A percentile compares a stretch with the other conserved stretches of the same genome.
phyloP scores from a whole-genome alignment of 2,797 vertebrate genomes.

The Pseudochromis fuscus region DNA sequence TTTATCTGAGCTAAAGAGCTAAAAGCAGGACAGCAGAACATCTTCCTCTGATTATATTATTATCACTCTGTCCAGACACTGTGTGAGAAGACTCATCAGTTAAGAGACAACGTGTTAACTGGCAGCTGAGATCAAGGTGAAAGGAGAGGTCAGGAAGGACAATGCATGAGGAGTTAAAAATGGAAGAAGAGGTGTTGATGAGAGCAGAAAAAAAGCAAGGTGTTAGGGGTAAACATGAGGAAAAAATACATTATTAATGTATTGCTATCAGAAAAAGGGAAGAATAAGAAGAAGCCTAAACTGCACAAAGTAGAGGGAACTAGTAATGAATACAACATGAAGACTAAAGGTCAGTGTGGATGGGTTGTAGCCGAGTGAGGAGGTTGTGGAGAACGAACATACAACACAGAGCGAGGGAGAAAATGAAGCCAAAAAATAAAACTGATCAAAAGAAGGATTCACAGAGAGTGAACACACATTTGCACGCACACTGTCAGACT shows the following conservation, averaged over 20 bases:
- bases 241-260: background rate
- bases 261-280: background rate
- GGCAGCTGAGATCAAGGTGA: conserved; percentile 33
- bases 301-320: background rate
- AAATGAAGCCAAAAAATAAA: background rate
- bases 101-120: conserved; percentile 52
- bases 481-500: conserved; percentile 17
- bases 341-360: conserved; percentile 34
- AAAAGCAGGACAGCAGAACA: background rate
- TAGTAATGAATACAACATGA: conserved; percentile 35
- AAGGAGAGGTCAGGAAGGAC: conserved; percentile 12
- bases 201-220: conserved; percentile 4
- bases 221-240: background rate
- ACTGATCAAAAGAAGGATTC: conserved; percentile 33
- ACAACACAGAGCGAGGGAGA: conserved; percentile 5
- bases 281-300: conserved; percentile 8
- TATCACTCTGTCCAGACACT: conserved; percentile 14
- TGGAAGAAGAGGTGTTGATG: conserved; percentile 36
- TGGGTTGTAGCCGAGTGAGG: background rate
- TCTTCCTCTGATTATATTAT: conserved; percentile 17
- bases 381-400: background rate
- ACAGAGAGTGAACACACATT: conserved; percentile 27
- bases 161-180: background rate
- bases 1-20: conserved; percentile 10
- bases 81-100: conserved; percentile 8